phyloP scores from a whole-genome alignment of 2,888 invertebrate species.

The Napeogenes sylphis region DNA sequence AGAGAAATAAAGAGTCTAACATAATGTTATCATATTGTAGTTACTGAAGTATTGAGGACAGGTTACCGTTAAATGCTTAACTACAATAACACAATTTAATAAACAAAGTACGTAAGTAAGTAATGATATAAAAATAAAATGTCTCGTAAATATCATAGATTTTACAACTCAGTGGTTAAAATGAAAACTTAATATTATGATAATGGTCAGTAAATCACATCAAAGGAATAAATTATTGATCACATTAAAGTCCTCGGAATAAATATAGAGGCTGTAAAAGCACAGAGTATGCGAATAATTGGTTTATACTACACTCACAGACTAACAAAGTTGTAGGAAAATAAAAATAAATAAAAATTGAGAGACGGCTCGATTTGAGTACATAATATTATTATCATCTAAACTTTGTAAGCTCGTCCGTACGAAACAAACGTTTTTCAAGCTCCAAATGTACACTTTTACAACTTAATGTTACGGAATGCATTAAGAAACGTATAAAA shows the following conservation, averaged over 20 bases:
- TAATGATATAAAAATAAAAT: constrained; percentile 44
- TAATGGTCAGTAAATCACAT: constrained; percentile 64
- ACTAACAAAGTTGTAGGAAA: background rate
- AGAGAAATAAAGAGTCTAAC: background rate
- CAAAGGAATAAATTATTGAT: constrained; percentile 64
- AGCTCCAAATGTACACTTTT: too few species aligned
- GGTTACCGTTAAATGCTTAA: background rate
- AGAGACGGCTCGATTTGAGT: too few species aligned
- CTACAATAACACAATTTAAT: background rate
- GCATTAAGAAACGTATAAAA: too few species aligned
- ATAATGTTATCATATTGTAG: too few species aligned
- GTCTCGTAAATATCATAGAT: constrained; percentile 60
- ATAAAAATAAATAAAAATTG: background rate
- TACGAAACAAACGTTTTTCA: too few species aligned
- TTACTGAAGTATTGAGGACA: too few species aligned
- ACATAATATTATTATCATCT: too few species aligned
- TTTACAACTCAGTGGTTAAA: constrained; percentile 59
- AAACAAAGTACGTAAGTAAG: constrained; percentile 5
- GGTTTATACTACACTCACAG: background rate
- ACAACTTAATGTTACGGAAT: too few species aligned
- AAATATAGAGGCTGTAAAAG: constrained; percentile 54
- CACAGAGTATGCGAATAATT: constrained; percentile 18
- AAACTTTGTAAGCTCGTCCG: too few species aligned
- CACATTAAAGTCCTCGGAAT: constrained; percentile 53
- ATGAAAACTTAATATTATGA: constrained; percentile 54